Conservation (phyloP, 1,140 invertebrate genomes). For the Scaptomyza montana region DNA sequence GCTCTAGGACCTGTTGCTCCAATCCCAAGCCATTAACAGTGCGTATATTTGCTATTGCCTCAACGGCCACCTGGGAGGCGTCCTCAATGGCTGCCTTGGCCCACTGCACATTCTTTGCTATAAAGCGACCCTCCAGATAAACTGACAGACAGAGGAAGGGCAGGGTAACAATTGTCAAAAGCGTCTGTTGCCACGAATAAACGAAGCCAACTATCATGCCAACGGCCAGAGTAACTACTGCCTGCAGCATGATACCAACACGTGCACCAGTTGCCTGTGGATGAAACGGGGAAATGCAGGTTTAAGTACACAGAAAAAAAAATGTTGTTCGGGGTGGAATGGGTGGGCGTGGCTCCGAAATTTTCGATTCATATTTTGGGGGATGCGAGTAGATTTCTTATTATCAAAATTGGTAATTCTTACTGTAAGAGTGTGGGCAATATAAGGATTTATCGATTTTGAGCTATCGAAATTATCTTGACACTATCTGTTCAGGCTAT, state of each 20-base stretch:
- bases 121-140: conserved; percentile 87
- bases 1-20: conserved; percentile 85
- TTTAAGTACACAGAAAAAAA: neutral
- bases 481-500: no score
- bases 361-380: no score
- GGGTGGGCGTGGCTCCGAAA: no score
- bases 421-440: no score
- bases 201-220: conserved; percentile 89
- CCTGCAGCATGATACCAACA: conserved; percentile 91
- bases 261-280: conserved; percentile 90
- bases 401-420: no score
- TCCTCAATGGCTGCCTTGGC: conserved; percentile 88
- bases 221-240: conserved; percentile 89
- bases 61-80: conserved; percentile 89
- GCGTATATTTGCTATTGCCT: conserved; percentile 90
- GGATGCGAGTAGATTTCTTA: no score
- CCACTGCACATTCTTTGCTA: conserved; percentile 87
- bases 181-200: conserved; percentile 91
- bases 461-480: no score
- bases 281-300: neutral
- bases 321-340: no score
- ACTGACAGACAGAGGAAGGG: conserved; percentile 90
- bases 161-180: conserved; percentile 90
- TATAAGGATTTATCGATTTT: no score
- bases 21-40: conserved; percentile 88